Base-by-base conservation (phyloP, 2,888 invertebrate species). In the Sinelater perroti region DNA sequence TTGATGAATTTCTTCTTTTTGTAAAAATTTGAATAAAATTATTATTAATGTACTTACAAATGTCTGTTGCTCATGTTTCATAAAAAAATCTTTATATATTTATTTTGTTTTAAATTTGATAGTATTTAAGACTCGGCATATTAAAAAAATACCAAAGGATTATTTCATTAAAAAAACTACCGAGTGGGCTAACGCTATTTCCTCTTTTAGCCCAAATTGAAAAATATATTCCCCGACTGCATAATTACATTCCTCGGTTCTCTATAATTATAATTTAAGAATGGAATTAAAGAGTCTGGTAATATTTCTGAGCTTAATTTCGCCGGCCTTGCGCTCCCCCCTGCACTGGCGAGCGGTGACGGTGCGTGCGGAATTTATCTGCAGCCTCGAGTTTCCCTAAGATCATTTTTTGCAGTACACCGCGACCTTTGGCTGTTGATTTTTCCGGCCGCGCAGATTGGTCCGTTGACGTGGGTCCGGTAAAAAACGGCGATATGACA, bases 401-500 rank as follows among this genome's bases (percentile, higher is more conserved):
- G 44, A 44, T 44, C 44, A 44, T 44, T 44, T 44, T 44, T 44
- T 44, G 44, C 30, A 44, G 44, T 44, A 44, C 44, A 44, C 18
- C 16, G 44, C 30, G 44, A 45, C 31, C 36, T 52, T 52, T 52
- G 52, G 45, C 52, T 57, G 51, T 36, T 42, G 51, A 56, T 56
- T 44, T 56, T 51, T 54, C 45, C 50, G 16, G 17, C 35, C 38
- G 20, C 38, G 28, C 51, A 31, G 45, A 55, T 59, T 54, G 44
- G 45, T 20, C 28, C 31, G 50, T 55, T 55, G 55, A 59, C 55
- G 31, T 51, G 58, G 61, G 53, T 57, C 33, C 35, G 33, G 55
- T 51, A 51, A 60, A 60, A 60, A 62, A 56, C 46, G 44, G 45
- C 56, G 49, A 61, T 63, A 59, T 61, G 61, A 61, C 59, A 63